A percentile compares a stretch with the other conserved stretches of the same genome.
These are phyloP conservation scores for Sapajus apella DNA, from an alignment of 2,113 vertebrate genomes.

Conservation along the genomic window DNA sequence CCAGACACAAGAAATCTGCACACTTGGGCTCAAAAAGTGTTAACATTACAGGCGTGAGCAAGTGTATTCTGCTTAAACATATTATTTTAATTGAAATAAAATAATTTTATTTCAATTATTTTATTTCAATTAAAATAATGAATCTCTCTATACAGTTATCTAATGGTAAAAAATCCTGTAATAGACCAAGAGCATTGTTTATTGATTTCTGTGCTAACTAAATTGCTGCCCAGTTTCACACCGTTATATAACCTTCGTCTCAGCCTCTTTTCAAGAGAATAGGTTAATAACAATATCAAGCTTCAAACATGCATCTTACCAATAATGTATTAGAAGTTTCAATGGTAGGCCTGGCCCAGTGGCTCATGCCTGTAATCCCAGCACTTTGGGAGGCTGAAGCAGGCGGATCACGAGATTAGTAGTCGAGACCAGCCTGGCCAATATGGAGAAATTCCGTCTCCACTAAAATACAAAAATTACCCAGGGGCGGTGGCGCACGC, in stretches of 20 bases:
- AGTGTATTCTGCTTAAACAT: too few relatives aligned
- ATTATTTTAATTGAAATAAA: neutral
- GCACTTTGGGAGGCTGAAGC: too few relatives aligned
- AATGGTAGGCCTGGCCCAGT: neutral
- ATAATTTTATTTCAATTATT: too few relatives aligned
- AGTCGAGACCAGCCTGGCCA: too few relatives aligned
- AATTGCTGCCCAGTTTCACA: neutral
- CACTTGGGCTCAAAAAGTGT: too few relatives aligned
- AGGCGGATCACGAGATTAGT: too few relatives aligned
- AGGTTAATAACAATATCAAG: neutral
- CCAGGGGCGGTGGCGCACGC: fast-evolving
- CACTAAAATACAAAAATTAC: too few relatives aligned
- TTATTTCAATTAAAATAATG: too few relatives aligned
- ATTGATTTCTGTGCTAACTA: neutral
- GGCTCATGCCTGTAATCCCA: too few relatives aligned
- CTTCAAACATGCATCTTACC: neutral
- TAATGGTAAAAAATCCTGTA: neutral
- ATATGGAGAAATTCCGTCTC: too few relatives aligned
- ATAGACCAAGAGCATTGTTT: neutral
- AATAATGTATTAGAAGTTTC: neutral
- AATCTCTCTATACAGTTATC: neutral
- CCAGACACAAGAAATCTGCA: too few relatives aligned
- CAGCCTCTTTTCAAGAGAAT: neutral
- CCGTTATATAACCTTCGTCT: neutral
- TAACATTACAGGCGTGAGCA: too few relatives aligned